Conservation (phyloP, 2,888 invertebrate genomes). For the Eilema griseolum region DNA sequence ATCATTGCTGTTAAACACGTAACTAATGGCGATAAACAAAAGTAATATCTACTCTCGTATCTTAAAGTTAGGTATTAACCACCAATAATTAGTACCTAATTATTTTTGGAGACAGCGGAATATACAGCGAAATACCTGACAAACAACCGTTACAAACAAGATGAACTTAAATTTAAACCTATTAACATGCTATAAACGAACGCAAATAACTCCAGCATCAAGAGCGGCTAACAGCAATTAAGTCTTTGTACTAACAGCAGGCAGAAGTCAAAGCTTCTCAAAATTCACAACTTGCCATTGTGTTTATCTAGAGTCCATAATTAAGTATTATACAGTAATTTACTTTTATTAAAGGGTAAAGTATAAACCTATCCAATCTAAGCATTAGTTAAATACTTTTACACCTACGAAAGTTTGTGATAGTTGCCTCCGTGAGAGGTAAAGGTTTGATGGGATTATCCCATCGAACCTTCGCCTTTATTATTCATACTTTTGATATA, state of each 20-base stretch:
- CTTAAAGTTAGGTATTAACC: neutral
- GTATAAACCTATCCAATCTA: neutral
- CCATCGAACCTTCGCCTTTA: constrained; percentile 31
- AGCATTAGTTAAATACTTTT: constrained; percentile 53
- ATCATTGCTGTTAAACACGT: neutral
- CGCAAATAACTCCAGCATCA: neutral
- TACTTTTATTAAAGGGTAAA: neutral
- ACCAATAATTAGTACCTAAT: neutral
- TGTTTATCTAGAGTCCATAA: neutral
- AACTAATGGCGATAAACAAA: neutral
- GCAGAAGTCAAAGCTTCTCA: neutral
- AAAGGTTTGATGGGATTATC: constrained; percentile 66
- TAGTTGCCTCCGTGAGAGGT: constrained; percentile 58
- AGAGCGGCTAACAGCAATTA: neutral
- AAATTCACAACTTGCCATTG: neutral
- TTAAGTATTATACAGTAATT: neutral
- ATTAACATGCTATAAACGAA: neutral
- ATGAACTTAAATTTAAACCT: neutral
- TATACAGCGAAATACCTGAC: neutral
- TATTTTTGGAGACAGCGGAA: neutral
- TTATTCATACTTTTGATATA: constrained; percentile 65
- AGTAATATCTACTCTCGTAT: neutral
- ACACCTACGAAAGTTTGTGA: constrained; percentile 63
- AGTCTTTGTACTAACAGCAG: neutral
- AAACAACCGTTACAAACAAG: neutral